Evolutionary conservation across 2,113 vertebrate species (phyloP).

Genomic region (Protobothrops mucrosquamatus): DNA sequence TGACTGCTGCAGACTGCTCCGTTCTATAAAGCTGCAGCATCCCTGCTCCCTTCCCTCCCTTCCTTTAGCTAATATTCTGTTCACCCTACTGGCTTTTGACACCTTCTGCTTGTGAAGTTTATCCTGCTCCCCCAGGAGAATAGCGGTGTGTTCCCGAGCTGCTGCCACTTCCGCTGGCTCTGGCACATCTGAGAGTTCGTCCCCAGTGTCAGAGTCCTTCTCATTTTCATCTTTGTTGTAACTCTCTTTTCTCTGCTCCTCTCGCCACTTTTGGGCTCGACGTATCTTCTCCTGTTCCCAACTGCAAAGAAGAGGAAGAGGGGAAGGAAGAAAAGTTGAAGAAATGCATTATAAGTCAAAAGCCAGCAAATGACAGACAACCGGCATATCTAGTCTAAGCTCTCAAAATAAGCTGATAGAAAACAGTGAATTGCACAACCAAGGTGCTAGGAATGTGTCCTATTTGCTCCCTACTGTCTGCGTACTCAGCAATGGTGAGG

Average conservation of each 20-base stretch:
- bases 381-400: neutral
- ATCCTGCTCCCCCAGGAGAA: slow-evolving; percentile 79
- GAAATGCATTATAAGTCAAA: neutral
- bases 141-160: slow-evolving; percentile 77
- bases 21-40: neutral
- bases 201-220: slow-evolving; percentile 80
- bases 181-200: slow-evolving; percentile 74
- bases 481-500: slow-evolving; percentile 81
- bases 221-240: slow-evolving; percentile 80
- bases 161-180: slow-evolving; percentile 77
- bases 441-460: too few relatives aligned
- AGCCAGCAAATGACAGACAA: neutral
- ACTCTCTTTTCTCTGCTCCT: slow-evolving; percentile 78
- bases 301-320: slow-evolving; percentile 52
- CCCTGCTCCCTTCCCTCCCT: neutral
- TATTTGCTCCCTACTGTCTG: neutral
- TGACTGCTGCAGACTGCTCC: rapidly evolving
- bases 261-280: slow-evolving; percentile 74
- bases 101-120: slow-evolving; percentile 83
- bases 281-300: slow-evolving; percentile 83
- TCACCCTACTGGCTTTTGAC: neutral
- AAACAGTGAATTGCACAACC: neutral
- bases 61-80: neutral
- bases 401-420: neutral
- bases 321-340: neutral